phyloP scores from a whole-genome alignment of 2,888 invertebrate genomes.

The Ypsolopha scabrella region DNA sequence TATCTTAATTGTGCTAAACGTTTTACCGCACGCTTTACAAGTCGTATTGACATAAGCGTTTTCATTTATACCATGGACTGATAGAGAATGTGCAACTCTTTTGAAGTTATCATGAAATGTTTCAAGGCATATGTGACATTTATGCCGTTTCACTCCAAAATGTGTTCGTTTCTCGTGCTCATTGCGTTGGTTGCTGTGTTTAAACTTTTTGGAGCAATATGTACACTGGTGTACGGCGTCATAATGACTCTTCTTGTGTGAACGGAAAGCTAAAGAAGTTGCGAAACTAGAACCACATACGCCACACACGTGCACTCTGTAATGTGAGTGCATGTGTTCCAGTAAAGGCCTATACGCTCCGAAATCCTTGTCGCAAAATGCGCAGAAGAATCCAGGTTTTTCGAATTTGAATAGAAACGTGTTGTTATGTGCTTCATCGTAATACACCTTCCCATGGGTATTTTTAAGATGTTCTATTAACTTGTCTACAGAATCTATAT shows the following conservation, averaged over 20 bases:
- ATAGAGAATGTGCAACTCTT: constrained; percentile 15
- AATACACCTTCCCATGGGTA: constrained; percentile 44
- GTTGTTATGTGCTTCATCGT: constrained; percentile 53
- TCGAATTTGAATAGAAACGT: constrained; percentile 50
- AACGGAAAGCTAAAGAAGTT: constrained; percentile 3
- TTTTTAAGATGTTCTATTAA: constrained; percentile 45
- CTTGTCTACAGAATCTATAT: constrained; percentile 45
- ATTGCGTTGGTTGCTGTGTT: too few species aligned
- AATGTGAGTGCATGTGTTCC: constrained; percentile 34
- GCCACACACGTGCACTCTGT: constrained; percentile 3
- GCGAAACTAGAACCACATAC: constrained; percentile 11
- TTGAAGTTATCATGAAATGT: constrained; percentile 14
- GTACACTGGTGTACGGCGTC: constrained; percentile 17
- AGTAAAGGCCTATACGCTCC: constrained; percentile 27
- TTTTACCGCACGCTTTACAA: constrained; percentile 14
- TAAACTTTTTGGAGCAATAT: too few species aligned
- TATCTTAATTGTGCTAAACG: constrained; percentile 12
- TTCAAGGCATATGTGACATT: constrained; percentile 19
- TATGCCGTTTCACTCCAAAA: constrained; percentile 6
- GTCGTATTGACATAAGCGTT: constrained; percentile 11
- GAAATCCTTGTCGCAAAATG: constrained; percentile 24
- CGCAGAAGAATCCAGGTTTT: constrained; percentile 21
- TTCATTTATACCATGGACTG: constrained; percentile 17
- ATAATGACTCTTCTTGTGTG: constrained; percentile 13
- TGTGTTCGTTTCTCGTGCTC: too few species aligned